These are phyloP conservation scores for Coleophora flavipennella DNA, from an alignment of 2,888 invertebrate species.

Conservation along the genomic window DNA sequence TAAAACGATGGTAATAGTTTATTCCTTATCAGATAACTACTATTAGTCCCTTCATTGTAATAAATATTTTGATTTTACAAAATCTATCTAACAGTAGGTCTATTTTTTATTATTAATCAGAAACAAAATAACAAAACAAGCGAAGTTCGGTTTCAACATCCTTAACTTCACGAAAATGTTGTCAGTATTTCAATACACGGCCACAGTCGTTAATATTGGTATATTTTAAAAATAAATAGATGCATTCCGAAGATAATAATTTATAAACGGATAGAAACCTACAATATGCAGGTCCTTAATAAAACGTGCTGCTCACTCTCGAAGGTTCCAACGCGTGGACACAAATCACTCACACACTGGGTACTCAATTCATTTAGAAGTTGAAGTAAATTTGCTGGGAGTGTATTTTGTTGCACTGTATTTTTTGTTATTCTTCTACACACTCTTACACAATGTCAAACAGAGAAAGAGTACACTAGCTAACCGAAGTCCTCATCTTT, in stretches of 20 bases:
- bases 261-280: constrained; percentile 39
- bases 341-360: constrained; percentile 56
- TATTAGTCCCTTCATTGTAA: not conserved
- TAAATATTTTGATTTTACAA: constrained; percentile 2
- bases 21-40: no score
- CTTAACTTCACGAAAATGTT: no score
- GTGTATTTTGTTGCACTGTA: constrained; percentile 36
- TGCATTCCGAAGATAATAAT: constrained; percentile 14
- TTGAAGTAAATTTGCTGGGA: constrained; percentile 40
- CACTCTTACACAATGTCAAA: constrained; percentile 60
- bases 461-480: constrained; percentile 57
- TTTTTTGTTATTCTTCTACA: constrained; percentile 42
- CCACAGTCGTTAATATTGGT: constrained; percentile 2
- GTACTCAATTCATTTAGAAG: constrained; percentile 20
- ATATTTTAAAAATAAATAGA: not conserved
- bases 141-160: no score
- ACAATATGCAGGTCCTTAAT: constrained; percentile 61
- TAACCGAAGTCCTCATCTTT: constrained; percentile 59
- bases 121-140: no score
- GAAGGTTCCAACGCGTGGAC: constrained; percentile 41
- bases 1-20: no score
- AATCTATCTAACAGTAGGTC: not conserved
- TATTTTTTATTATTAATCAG: no score
- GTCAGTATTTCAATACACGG: no score
- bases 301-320: constrained; percentile 48